Base-by-base conservation (phyloP, 2,797 vertebrate species). In the Cynodonichthys magdalenae region DNA sequence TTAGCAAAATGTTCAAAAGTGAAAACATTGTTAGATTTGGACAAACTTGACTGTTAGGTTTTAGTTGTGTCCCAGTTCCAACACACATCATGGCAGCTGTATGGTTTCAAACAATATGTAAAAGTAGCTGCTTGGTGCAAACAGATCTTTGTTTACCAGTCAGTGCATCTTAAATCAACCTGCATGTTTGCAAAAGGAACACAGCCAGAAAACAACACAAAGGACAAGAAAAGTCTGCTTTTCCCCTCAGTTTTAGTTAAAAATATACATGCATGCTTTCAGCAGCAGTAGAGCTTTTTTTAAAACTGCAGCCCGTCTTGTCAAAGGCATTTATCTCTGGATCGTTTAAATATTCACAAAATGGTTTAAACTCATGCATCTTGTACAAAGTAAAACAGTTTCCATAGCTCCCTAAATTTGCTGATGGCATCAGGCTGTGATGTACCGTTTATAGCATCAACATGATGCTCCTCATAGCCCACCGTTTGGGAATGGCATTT, bases 401-500 rank as follows among this genome's bases (percentile, higher is more conserved):
- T 59, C 50, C 59, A 53, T 3, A 46, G 12, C 29, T 73, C 53
- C 28, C 24, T 47, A 48, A 3, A 41, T 51, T 18, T 52, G 39
- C 54, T 57, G 9, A 17, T 36, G 42, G 45, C 73, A 52, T 66
- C 61, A 20, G 64, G 12, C 65, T 76, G 65, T 53, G 71, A 81
- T 77, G 60, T 52, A 15, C 63, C 15, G 6, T 56, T 56, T 66
- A 69, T 58, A 64, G 68, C 70, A 82, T 59, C 67, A 77, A 54
- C 66, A 57, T 7, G 68, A 57, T 47, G 58, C 15, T 69, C 71
- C 74, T 80, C 75, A 59, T 6, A 58, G 65, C 49, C 27, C 73
- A 5, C 59, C 36, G 9, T 61, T 67, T 63, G 61, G 74, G 61
- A 78, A 39, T 68, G 66, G 49, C 79, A 79, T 82, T 79, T 87